These are phyloP conservation scores for Turritopsis dohrnii DNA, from an alignment of 30 jellyfish, hydroid and myxozoan species.

Conservation along the genomic window DNA sequence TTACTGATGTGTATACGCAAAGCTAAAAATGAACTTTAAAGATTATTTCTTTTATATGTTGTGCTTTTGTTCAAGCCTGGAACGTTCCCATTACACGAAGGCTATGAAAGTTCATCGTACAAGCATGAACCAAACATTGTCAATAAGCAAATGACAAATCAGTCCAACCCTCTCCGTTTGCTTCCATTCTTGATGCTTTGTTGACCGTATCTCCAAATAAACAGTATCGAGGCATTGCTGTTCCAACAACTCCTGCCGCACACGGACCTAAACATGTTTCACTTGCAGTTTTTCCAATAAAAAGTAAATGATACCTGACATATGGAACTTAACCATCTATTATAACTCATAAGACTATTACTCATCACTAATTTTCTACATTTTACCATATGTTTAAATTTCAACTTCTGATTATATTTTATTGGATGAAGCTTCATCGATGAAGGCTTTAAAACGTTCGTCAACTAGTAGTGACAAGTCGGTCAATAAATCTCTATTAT, in stretches of 20 bases:
- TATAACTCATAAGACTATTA: background rate
- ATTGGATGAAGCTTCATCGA: too few relatives aligned
- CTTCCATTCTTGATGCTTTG: slow-evolving; percentile 72
- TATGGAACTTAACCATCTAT: too few relatives aligned
- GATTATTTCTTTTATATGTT: background rate
- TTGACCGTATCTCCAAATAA: slow-evolving; percentile 84
- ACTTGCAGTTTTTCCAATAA: too few relatives aligned
- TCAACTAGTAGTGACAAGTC: too few relatives aligned
- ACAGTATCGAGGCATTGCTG: slow-evolving; percentile 81
- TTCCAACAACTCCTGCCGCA: slow-evolving; percentile 88
- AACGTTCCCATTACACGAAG: background rate
- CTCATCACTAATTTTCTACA: background rate
- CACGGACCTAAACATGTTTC: slow-evolving; percentile 53
- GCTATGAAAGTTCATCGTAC: background rate
- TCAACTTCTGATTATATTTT: background rate
- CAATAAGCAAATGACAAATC: background rate
- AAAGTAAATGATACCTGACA: too few relatives aligned
- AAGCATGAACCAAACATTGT: background rate
- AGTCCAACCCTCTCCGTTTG: slow-evolving; percentile 16
- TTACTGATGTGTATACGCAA: slow-evolving; percentile 54
- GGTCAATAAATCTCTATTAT: too few relatives aligned
- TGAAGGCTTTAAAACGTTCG: too few relatives aligned
- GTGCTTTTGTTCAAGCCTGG: background rate
- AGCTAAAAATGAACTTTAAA: slow-evolving; percentile 26
- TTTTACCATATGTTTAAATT: background rate